Conservation (phyloP, 2,888 invertebrate genomes). For the Drosophila mayaguana region DNA sequence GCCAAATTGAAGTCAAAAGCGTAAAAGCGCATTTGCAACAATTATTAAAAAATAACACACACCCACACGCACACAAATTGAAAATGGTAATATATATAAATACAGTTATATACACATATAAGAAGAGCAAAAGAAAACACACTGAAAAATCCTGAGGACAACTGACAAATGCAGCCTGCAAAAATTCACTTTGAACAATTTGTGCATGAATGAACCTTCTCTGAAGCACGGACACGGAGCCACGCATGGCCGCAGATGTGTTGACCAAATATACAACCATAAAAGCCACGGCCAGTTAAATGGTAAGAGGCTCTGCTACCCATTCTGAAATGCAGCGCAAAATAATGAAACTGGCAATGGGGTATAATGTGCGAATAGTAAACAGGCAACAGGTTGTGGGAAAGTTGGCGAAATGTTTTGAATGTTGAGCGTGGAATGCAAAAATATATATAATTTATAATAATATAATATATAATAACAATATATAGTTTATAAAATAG, state of each 20-base stretch:
- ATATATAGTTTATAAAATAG: too few species aligned
- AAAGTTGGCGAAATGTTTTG: fast-evolving
- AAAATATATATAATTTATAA: too few species aligned
- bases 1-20: conserved; percentile 79
- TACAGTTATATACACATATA: background rate
- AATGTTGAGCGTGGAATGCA: background rate
- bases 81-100: conserved; percentile 28
- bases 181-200: conserved; percentile 81
- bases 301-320: conserved; percentile 13
- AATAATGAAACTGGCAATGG: background rate
- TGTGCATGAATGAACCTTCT: conserved; percentile 80
- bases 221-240: conserved; percentile 34
- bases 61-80: conserved; percentile 27
- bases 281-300: conserved; percentile 35
- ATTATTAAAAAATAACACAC: conserved; percentile 47
- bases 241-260: conserved; percentile 40
- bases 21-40: conserved; percentile 84
- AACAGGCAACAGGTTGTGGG: background rate
- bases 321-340: background rate
- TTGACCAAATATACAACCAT: conserved; percentile 42
- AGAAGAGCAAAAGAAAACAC: conserved; percentile 8
- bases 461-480: too few species aligned
- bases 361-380: background rate
- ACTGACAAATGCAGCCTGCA: conserved; percentile 72
- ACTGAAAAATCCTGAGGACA: conserved; percentile 45